Base-by-base conservation (phyloP, 2,888 invertebrate genomes). In the Epistrophella euchroma region DNA sequence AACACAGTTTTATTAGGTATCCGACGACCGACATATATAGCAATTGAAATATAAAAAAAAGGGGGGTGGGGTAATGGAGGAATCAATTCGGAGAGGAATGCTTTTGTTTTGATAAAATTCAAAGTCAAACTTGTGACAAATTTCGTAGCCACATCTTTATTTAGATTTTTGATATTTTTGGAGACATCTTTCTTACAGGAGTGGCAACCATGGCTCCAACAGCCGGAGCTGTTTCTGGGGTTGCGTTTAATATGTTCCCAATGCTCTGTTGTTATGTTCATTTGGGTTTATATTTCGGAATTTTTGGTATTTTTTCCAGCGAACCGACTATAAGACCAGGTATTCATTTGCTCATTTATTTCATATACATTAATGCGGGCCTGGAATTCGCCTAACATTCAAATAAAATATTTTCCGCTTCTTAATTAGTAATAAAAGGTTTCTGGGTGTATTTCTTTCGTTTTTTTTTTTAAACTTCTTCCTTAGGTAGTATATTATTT, bases 201-300 rank as follows among this genome's bases (percentile, higher is more conserved):
- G 22, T 60, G 40, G 60, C 60, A 60, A 60, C 22, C 60, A 60
- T 22, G 19, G 1, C 22, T 19, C 2, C 19, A 32, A 19, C 87
- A 75, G 79, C 78, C 83, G 88, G 88, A 90, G 90, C 90, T 90
- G 90, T 89, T 89, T 89, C 89, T 89, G 89, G 50, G 35, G 62
- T 35, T 68, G 73, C 70, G 45, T 83, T 75, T 79, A 71, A 75
- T 79, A 58, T 76, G 52, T 25, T 52, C 64, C 79, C 74, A 9
- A 52, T 74, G 43, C 55, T 15, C 37, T 66, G 55, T 40, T 15
- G 32, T 32, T 45, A 64, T 62, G 68, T 86, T 78, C 77, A 82
- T 74, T 82, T 82, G 77, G 70, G 47, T 80, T 74, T 77, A 55
- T 66, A 19, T 47, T 47, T 74, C 40, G 82, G 82, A 86, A 86